Conservation (phyloP, 2,888 invertebrate species). For the Lacanobia oleracea region DNA sequence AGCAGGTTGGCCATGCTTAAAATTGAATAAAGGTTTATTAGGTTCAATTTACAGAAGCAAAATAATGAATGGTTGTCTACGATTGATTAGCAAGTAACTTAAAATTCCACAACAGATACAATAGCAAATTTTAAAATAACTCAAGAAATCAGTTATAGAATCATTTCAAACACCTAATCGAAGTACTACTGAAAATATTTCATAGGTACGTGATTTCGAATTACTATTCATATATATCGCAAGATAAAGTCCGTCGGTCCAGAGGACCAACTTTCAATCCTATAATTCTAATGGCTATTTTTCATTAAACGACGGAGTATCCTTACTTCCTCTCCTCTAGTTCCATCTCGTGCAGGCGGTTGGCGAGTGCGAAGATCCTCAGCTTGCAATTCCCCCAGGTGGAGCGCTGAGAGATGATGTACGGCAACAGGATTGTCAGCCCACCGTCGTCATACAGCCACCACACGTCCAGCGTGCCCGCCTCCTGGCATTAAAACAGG, state of each 20-base stretch:
- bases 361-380: constrained; percentile 95
- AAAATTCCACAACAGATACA: background rate
- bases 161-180: too few species aligned
- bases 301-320: too few species aligned
- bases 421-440: constrained; percentile 95
- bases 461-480: constrained; percentile 97
- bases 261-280: background rate
- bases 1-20: constrained; percentile 97
- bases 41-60: background rate
- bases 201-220: too few species aligned
- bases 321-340: constrained; percentile 96
- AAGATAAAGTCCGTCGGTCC: too few species aligned
- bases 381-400: constrained; percentile 95
- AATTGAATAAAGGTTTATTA: constrained; percentile 45
- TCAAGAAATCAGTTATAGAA: too few species aligned
- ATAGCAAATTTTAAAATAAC: too few species aligned
- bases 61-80: background rate
- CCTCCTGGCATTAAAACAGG: constrained; percentile 86
- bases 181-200: too few species aligned
- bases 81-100: background rate
- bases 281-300: too few species aligned
- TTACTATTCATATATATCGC: too few species aligned
- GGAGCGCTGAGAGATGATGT: constrained; percentile 95
- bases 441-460: constrained; percentile 99
- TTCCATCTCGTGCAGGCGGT: constrained; percentile 94